phyloP scores from a whole-genome alignment of 2,797 vertebrate species.

The Rhincodon typus region DNA sequence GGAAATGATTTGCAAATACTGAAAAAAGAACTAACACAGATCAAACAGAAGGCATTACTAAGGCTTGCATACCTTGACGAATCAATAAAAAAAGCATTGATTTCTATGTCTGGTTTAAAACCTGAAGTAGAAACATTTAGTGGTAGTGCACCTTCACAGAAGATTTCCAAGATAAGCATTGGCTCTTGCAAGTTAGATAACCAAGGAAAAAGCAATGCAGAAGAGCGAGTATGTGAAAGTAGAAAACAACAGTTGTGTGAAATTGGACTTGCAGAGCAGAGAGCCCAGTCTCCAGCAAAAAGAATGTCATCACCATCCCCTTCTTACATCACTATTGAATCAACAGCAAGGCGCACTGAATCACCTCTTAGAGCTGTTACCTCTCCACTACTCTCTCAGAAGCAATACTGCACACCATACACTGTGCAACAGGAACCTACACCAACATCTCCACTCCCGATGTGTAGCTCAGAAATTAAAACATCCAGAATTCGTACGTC shows the following conservation, averaged over 20 bases:
- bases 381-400: conserved; percentile 51
- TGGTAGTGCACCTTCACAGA: conserved; percentile 46
- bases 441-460: conserved; percentile 57
- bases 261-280: conserved; percentile 53
- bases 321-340: conserved; percentile 80
- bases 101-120: conserved; percentile 54
- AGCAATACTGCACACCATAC: conserved; percentile 32
- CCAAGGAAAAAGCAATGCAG: conserved; percentile 49
- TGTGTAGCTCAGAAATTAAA: conserved; percentile 58
- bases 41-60: conserved; percentile 56
- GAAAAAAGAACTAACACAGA: conserved; percentile 56
- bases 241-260: conserved; percentile 54
- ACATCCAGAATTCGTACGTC: conserved; percentile 55
- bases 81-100: conserved; percentile 54
- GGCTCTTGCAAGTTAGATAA: conserved; percentile 56
- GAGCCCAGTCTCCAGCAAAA: conserved; percentile 58
- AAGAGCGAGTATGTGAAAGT: conserved; percentile 53
- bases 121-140: conserved; percentile 49
- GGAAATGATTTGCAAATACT: conserved; percentile 55
- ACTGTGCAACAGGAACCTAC: conserved; percentile 56
- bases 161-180: conserved; percentile 59
- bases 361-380: conserved; percentile 59
- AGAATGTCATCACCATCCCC: conserved; percentile 72
- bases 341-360: conserved; percentile 60
- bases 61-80: conserved; percentile 57